Conservation (phyloP, 2,797 vertebrate genomes). For the Manis pentadactyla region DNA sequence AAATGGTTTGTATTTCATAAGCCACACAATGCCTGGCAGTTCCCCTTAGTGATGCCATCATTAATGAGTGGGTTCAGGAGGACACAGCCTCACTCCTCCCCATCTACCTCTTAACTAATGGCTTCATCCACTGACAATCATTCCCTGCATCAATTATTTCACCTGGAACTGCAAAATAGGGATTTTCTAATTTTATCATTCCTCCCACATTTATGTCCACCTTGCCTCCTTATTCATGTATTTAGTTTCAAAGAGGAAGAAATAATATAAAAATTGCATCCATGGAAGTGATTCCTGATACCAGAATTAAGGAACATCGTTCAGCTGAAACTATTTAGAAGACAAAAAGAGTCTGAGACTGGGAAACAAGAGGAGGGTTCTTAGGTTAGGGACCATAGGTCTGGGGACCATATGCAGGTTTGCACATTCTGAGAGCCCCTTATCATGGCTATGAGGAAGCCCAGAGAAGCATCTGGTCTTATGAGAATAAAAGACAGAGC, state of each 20-base stretch:
- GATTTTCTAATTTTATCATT: neutral
- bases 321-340: neutral
- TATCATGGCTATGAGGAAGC: neutral
- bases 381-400: neutral
- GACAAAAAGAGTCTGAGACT: neutral
- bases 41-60: too few relatives aligned
- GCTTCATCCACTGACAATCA: neutral
- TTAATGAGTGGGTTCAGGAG: neutral
- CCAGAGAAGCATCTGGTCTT: neutral
- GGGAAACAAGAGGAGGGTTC: neutral
- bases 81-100: neutral
- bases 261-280: neutral
- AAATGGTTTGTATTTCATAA: neutral
- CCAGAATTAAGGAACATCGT: neutral
- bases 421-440: neutral
- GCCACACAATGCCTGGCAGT: neutral
- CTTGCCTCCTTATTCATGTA: neutral
- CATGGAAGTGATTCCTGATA: neutral
- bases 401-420: neutral
- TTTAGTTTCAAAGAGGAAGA: constrained; percentile 21
- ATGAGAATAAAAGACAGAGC: neutral
- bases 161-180: neutral
- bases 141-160: neutral
- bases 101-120: neutral
- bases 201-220: neutral